Base-by-base conservation (phyloP, 2,113 vertebrate genomes). In the Edolisoma coerulescens region DNA sequence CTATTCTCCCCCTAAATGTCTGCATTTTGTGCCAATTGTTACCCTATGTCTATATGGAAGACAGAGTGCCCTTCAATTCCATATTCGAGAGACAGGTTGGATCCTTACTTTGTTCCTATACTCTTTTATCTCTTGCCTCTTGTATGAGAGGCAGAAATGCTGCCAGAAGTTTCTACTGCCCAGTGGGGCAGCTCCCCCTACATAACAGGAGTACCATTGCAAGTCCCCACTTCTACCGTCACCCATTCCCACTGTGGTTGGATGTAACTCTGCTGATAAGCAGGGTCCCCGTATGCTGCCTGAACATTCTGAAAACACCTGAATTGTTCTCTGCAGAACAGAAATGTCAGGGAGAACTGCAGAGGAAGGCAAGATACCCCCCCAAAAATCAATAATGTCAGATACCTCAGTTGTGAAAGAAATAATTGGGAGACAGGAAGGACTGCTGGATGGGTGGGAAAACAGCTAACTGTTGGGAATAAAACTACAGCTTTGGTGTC, bases 201-300 rank as follows among this genome's bases (percentile, higher is more conserved):
- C 3, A 23, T 19, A 74, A 32, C 7, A 65, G 57, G 32, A 56
- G 26, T 54, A 57, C n/a, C 20, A 57, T 3, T 79, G n/a, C 37
- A 88, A 20, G 6, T 53, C n/a, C 27, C 15, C 53, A 30, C 37
- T 68, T 53, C n/a, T 60, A 45, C n/a, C 32, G 30, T 41, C 19
- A 13, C 28, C 45, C 50, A 41, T 33, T 6, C 15, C 20, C 1
- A 0, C 2, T 61, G 59, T 4, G 3, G 14, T 4, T 28, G 11
- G 28, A 7, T 18, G 12, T 50, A 42, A 57, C 23, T 33, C 73
- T 45, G 21, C 16, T 60, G 54, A 27, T 41, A 84, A 80, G 8
- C 53, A 63, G 16, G 26, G 64, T 67, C n/a, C 44, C 39, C 39
- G 28, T 19, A 19, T 41, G 18, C 27, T 87, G 63, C 52, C 42